Evolutionary conservation across 2,888 invertebrate genomes (phyloP), one percentile per base, ranked within the genome.

Genomic region (Pandemis heparana): DNA sequence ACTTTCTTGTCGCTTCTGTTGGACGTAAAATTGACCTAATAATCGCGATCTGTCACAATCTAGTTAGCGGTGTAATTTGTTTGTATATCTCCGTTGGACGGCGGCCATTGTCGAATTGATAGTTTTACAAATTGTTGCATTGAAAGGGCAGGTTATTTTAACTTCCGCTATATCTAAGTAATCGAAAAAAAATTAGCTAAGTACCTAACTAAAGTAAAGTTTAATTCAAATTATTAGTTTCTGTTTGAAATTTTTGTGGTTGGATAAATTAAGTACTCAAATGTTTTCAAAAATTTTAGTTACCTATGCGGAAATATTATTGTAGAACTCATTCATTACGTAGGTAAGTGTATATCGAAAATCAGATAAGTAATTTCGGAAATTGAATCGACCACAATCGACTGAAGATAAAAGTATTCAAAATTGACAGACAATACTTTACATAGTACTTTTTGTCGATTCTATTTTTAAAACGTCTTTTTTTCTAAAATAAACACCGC

Each of bases 1-100:
- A 70, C 70, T 74, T 70, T 69, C 70, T 71, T 74, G 69, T 65
- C 60, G 69, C 51, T 60, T 81, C 80, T 80, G 77, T 77, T 78
- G 78, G 78, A 75, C 80, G 77, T 83, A 86, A 87, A 89, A 89
- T 85, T 81, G 92, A 90, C 90, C 92, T 86, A 89, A 89, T 90
- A 91, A 89, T 88, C 70, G 83, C 84, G 86, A 91, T 92, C 89
- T 89, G 92, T 92, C 85, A 88, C 92, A 94, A 89, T 91, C 94
- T 92, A 92, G 87, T 94, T 91, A 85, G 77, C 85, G 82, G 77
- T 74, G 65, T 84, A 83, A 85, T 83, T 82, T 81, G 80, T 82
- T 80, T 80, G 77, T 71, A 74, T 77, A 74, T 73, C 76, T 75
- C 75, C 62, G 39, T 53, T 73, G 74, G 62, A 60, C 65, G 51